phyloP scores from a whole-genome alignment of 2,888 invertebrate genomes.

The Ernsta delagoae region DNA sequence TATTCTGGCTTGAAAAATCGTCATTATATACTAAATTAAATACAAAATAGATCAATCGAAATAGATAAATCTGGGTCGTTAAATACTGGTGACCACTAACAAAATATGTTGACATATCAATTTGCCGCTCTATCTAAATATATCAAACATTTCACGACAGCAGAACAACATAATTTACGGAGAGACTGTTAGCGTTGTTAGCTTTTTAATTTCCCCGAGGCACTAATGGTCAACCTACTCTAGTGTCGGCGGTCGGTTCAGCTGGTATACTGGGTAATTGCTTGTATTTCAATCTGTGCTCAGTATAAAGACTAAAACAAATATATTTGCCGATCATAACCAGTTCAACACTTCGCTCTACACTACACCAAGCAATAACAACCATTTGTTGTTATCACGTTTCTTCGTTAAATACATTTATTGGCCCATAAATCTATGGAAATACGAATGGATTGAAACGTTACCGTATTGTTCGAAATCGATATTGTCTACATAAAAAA shows the following conservation, averaged over 20 bases:
- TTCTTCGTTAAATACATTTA: constrained; percentile 46
- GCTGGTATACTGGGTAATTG: constrained; percentile 57
- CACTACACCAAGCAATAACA: constrained; percentile 16
- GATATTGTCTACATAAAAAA: constrained; percentile 51
- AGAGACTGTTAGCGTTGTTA: constrained; percentile 48
- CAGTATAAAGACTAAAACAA: constrained; percentile 12
- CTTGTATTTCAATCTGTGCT: constrained; percentile 58
- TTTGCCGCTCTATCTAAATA: constrained; percentile 45
- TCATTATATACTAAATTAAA: too few relatives aligned
- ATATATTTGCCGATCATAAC: constrained; percentile 39
- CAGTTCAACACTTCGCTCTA: constrained; percentile 3
- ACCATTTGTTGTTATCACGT: constrained; percentile 32
- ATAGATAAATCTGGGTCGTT: background rate
- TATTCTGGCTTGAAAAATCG: too few relatives aligned
- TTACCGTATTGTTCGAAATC: constrained; percentile 49
- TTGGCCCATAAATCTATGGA: constrained; percentile 48
- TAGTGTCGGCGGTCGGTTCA: constrained; percentile 44
- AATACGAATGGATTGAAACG: constrained; percentile 52
- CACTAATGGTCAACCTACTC: constrained; percentile 51
- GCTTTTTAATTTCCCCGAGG: constrained; percentile 62
- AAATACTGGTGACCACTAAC: background rate
- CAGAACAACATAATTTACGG: constrained; percentile 59
- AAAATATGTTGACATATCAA: constrained; percentile 36
- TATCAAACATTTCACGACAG: constrained; percentile 53
- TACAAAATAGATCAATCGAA: background rate